Conservation (phyloP, 1,140 invertebrate genomes). For the Hermetia illucens region DNA sequence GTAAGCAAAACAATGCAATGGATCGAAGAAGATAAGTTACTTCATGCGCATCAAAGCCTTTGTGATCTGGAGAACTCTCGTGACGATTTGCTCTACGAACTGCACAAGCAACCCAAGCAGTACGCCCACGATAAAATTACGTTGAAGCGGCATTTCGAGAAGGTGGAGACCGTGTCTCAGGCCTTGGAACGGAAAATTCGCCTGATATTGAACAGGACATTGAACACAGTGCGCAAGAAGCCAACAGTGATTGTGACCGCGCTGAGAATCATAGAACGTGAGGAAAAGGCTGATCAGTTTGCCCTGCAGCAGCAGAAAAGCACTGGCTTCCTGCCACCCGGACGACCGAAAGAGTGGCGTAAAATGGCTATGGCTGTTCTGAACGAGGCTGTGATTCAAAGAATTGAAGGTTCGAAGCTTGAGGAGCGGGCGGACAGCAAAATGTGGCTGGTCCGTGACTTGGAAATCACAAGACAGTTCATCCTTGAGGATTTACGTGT, state of each 20-base stretch:
- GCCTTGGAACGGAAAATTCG: constrained; percentile 84
- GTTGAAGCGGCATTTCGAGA: constrained; percentile 90
- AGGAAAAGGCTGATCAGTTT: constrained; percentile 81
- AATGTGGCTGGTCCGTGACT: constrained; percentile 80
- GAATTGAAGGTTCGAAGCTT: constrained; percentile 80
- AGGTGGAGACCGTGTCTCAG: constrained; percentile 82
- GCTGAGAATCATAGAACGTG: constrained; percentile 88
- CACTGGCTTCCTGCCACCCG: constrained; percentile 82
- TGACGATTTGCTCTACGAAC: constrained; percentile 87
- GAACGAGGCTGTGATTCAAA: constrained; percentile 66
- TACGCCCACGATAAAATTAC: constrained; percentile 72
- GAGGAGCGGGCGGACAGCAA: constrained; percentile 86
- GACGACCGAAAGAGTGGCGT: constrained; percentile 86
- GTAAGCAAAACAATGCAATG: constrained; percentile 87
- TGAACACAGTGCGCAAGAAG: constrained; percentile 89
- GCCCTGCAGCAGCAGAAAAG: constrained; percentile 63
- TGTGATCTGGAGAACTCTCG: constrained; percentile 92
- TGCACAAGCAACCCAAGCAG: constrained; percentile 87
- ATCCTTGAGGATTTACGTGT: constrained; percentile 86
- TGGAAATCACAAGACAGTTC: constrained; percentile 67
- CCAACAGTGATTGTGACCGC: constrained; percentile 94
- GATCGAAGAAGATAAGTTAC: constrained; percentile 88
- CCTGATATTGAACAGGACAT: constrained; percentile 73
- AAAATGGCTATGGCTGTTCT: constrained; percentile 73
- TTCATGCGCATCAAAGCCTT: constrained; percentile 89